These are phyloP conservation scores for Psophia crepitans DNA, from an alignment of 2,113 vertebrate genomes.

Conservation along the genomic window DNA sequence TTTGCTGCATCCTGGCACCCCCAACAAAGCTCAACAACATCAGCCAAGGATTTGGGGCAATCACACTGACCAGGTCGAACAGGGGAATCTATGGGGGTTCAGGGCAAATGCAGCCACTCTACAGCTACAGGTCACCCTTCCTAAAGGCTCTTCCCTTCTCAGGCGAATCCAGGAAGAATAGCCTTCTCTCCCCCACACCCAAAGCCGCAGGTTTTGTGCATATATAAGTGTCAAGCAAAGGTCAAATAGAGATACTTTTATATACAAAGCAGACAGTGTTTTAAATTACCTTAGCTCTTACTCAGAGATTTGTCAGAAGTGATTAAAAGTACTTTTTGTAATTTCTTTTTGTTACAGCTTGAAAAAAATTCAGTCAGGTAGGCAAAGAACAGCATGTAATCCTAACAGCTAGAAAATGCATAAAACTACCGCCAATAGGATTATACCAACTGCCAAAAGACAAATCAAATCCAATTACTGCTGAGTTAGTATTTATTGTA, in stretches of 20 bases:
- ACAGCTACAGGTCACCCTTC: neutral
- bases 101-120: neutral
- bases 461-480: neutral
- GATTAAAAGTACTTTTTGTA: neutral
- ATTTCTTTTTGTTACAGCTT: neutral
- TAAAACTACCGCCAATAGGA: neutral
- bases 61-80: fast-evolving
- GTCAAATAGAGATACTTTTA: neutral
- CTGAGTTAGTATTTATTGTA: neutral
- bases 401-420: neutral
- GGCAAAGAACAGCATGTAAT: neutral
- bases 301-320: neutral
- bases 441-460: neutral
- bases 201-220: neutral
- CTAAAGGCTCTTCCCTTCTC: neutral
- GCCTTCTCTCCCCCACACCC: neutral
- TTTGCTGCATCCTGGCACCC: neutral
- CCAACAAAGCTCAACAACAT: neutral
- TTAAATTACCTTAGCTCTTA: neutral
- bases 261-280: neutral
- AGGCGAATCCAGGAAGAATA: neutral
- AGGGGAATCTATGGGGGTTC: neutral
- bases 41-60: neutral
- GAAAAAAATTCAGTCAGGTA: neutral
- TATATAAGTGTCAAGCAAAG: fast-evolving